Conservation (phyloP, 2,113 vertebrate species). For the Cyanoramphus novaezelandiae region DNA sequence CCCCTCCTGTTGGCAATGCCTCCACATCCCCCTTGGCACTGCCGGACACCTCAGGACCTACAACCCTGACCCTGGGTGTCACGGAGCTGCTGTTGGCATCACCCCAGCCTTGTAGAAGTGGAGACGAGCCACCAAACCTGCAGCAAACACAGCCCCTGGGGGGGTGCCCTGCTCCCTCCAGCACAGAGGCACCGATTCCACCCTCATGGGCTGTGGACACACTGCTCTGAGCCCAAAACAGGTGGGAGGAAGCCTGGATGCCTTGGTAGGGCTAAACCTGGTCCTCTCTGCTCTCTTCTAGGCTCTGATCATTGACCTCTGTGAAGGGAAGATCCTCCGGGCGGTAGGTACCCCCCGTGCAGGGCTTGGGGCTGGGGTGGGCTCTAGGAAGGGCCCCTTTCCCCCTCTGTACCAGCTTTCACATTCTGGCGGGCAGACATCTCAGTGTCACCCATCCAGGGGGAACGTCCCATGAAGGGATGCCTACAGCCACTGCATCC, state of each 20-base stretch:
- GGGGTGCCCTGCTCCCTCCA: background rate
- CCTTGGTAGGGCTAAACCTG: background rate
- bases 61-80: background rate
- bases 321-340: conserved; percentile 79
- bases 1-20: background rate
- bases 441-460: background rate
- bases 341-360: conserved; percentile 68
- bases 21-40: background rate
- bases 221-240: rapidly evolving
- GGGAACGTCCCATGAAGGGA: background rate
- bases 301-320: conserved; percentile 89
- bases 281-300: conserved; percentile 46
- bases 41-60: background rate
- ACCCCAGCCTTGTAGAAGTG: background rate
- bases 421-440: background rate
- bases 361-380: background rate
- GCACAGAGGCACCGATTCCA: background rate
- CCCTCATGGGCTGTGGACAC: rapidly evolving
- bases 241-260: background rate
- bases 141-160: background rate
- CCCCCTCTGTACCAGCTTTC: background rate
- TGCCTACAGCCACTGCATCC: background rate
- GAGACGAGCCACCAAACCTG: background rate
- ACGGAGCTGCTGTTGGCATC: background rate
- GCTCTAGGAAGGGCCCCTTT: background rate